Evolutionary conservation across 2,888 invertebrate genomes (phyloP), one percentile per base, ranked within the genome.

Genomic region (Diadegma fenestrale): DNA sequence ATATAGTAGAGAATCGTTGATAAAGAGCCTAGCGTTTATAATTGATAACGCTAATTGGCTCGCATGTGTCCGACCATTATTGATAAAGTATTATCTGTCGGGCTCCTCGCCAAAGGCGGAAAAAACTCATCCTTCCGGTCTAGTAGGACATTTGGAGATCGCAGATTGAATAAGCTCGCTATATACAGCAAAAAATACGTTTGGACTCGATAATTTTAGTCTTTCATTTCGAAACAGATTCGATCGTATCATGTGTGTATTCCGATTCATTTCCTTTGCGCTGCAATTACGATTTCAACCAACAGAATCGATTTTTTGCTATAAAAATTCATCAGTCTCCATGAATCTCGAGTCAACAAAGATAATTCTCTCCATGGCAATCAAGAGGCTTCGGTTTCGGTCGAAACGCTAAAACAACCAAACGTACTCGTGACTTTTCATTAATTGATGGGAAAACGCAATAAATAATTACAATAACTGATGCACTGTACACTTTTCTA

Each of bases 41-140:
- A 41, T 54, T 48, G 88, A 87, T 87, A 88, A 82, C 71, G 58
- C 81, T 85, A 80, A 85, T 83, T 85, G 77, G 83, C 51, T 79
- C 72, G 80, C 58, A 63, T 66, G 73, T 61, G 68, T 86, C 71
- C 84, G 69, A 71, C 71, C 80, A 77, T 77, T 69, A 84, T 82
- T 85, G 86, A 87, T 88, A 88, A 80, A 8, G 77, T 51, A 85
- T 84, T 82, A 84, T 86, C 87, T 87, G 85, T 87, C 86, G 78
- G 26, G 37, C 14, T 30, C 12, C 45, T 33, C 22, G 63, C 69
- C 68, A 76, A 71, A 81, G 75, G 71, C 58, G 14, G 19, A 64
- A 64, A 63, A 86, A 85, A 85, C 82, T 80, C 87, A 87, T 86
- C 87, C 82, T 87, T 87, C 84, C 87, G 82, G 88, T 80, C 12